Conservation (phyloP, 2,888 invertebrate genomes). For the Acanthococcus lagerstroemiae region DNA sequence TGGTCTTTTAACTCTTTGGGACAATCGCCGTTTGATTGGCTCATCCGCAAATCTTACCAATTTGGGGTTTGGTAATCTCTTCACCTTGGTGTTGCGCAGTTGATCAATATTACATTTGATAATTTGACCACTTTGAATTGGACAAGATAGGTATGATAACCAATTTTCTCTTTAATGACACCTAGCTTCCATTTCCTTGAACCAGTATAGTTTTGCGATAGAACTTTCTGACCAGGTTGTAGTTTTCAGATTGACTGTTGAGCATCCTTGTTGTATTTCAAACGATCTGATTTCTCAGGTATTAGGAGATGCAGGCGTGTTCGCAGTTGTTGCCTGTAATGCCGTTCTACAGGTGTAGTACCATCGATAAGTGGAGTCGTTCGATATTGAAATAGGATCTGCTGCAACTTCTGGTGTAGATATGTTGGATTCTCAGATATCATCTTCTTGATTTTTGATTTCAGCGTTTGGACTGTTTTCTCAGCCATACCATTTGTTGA, state of each 20-base stretch:
- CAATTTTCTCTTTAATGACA: slow-evolving; percentile 30
- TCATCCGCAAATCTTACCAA: neutral
- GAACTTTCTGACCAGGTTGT: slow-evolving; percentile 1
- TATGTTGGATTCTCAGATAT: slow-evolving; percentile 11
- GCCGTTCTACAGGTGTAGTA: slow-evolving; percentile 30
- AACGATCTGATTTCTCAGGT: neutral
- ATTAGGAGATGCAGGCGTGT: neutral
- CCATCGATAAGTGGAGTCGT: slow-evolving; percentile 31
- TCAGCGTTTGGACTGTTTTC: slow-evolving; percentile 33
- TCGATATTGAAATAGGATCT: slow-evolving; percentile 32
- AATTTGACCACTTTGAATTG: slow-evolving; percentile 32
- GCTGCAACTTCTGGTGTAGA: slow-evolving; percentile 23
- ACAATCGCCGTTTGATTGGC: neutral
- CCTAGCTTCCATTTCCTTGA: slow-evolving; percentile 33
- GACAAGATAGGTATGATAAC: slow-evolving; percentile 32
- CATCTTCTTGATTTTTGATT: slow-evolving; percentile 16
- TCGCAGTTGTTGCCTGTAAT: slow-evolving; percentile 27
- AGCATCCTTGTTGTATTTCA: too few species aligned
- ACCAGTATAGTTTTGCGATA: slow-evolving; percentile 21
- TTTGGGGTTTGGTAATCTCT: neutral
- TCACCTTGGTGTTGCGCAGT: neutral
- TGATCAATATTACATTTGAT: slow-evolving; percentile 35
- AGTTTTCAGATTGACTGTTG: neutral
- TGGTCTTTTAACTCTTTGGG: neutral
- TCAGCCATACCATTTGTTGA: slow-evolving; percentile 33